phyloP scores from a whole-genome alignment of 2,113 vertebrate species.

The Istiophorus platypterus region DNA sequence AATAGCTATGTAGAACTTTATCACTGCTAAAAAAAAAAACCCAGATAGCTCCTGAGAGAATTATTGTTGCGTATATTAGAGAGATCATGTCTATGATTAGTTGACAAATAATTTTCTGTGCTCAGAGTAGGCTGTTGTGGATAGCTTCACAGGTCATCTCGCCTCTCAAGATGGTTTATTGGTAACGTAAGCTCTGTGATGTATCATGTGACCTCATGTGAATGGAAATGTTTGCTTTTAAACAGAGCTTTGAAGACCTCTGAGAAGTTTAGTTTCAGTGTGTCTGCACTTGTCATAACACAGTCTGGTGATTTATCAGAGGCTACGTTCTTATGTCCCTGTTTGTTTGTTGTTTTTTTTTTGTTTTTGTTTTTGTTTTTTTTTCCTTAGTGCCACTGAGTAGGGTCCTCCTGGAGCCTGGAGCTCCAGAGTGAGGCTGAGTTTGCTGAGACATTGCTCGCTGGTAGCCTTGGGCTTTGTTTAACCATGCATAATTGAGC shows the following conservation, averaged over 20 bases:
- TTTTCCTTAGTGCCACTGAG: neutral
- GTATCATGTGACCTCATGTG: constrained; percentile 73
- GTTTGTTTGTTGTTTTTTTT: constrained; percentile 55
- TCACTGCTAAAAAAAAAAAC: constrained; percentile 36
- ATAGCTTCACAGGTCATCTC: constrained; percentile 22
- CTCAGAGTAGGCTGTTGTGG: neutral
- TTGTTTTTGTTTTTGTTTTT: neutral
- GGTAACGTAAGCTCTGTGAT: constrained; percentile 67
- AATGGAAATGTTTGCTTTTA: constrained; percentile 78
- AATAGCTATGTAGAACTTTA: constrained; percentile 22
- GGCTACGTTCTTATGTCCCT: constrained; percentile 40
- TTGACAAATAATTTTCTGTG: constrained; percentile 25
- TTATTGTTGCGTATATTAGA: constrained; percentile 38
- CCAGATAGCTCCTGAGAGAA: constrained; percentile 43
- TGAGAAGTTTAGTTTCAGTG: constrained; percentile 73
- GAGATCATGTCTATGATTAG: constrained; percentile 42
- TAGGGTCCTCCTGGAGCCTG: constrained; percentile 55
- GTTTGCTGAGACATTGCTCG: constrained; percentile 78
- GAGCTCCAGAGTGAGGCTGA: constrained; percentile 57
- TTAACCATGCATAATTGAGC: constrained; percentile 86
- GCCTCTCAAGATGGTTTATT: constrained; percentile 74
- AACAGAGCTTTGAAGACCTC: constrained; percentile 63
- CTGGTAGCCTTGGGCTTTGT: constrained; percentile 84
- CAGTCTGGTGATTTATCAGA: constrained; percentile 69
- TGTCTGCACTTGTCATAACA: constrained; percentile 79